These are phyloP conservation scores for Willowsia nigromaculata DNA, from an alignment of 2,888 invertebrate genomes.

Conservation along the genomic window DNA sequence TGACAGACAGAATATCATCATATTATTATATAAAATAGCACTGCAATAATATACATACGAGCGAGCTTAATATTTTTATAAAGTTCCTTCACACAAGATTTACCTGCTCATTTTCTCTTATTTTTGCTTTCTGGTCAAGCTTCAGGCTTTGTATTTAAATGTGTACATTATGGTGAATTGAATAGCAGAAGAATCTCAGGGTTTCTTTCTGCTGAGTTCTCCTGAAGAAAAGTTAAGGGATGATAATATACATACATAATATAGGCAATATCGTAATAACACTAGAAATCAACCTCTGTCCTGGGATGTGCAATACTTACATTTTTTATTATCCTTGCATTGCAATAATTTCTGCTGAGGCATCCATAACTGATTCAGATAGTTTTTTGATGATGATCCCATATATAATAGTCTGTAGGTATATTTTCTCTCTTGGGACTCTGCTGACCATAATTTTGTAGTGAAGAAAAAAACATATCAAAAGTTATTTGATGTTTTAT, in stretches of 20 bases:
- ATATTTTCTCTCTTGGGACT: slow-evolving; percentile 39
- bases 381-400: slow-evolving; percentile 47
- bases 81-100: slow-evolving; percentile 25
- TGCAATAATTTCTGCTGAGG: not conserved
- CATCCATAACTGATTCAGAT: slow-evolving; percentile 49
- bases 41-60: no score
- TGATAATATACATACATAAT: not conserved
- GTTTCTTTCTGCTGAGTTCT: not conserved
- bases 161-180: not conserved
- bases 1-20: not conserved
- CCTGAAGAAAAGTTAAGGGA: not conserved
- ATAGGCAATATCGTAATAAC: not conserved
- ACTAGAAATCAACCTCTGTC: not conserved
- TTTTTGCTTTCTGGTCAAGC: slow-evolving; percentile 43
- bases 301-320: not conserved
- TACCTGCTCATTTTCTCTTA: slow-evolving; percentile 48
- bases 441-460: slow-evolving; percentile 53
- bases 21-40: not conserved
- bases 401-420: slow-evolving; percentile 60
- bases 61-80: no score
- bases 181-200: not conserved
- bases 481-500: slow-evolving; percentile 48
- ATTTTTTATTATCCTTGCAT: not conserved
- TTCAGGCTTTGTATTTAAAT: slow-evolving; percentile 8
- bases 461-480: not conserved